Evolutionary conservation across 2,113 vertebrate genomes (phyloP), one percentile per base, ranked within the genome.

Genomic region (Gymnorhina tibicen): DNA sequence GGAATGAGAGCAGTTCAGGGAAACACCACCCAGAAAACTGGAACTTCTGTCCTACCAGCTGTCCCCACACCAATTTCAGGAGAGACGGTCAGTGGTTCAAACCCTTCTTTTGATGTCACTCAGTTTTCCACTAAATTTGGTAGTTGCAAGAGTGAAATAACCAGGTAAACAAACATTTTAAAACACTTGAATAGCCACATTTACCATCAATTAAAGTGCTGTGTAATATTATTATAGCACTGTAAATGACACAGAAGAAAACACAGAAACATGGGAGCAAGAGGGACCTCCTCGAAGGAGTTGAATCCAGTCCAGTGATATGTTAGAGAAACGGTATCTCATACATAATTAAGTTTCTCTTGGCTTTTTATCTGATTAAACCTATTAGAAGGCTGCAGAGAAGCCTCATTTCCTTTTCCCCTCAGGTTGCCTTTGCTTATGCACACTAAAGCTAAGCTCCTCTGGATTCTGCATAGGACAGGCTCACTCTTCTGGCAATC

Each of bases 261-360:
- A 53, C n/a, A 47, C 23, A 64, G 46, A 37, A 86, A 49, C 12
- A 2, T 0, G 13, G 42, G 7, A 85, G 9, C 1, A 7, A 63
- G 41, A 53, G 19, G 19, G 2, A 93, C 4, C 53, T 75, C 90
- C 73, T 86, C 22, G 2, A 90, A 77, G 42, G 72, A 60, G 58
- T 1, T 79, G 85, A 72, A 85, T 20, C 39, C 64, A 67, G 55
- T 24, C 73, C 59, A 66, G 63, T 2, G 50, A 37, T 13, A 75
- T 0, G 0, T 52, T 53, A 56, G 6, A 88, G 16, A 83, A 90
- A 93, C 22, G 6, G 7, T 21, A 46, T 42, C 72, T 91, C 62
- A 82, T 79, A 50, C 49, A 85, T 80, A 88, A 95, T 64, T 73
- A 56, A 41, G 50, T 58, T 95, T 62, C 79, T 77, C 59, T 58